Evolutionary conservation across 2,113 vertebrate species (phyloP).

Genomic region (Vicugna pacos): DNA sequence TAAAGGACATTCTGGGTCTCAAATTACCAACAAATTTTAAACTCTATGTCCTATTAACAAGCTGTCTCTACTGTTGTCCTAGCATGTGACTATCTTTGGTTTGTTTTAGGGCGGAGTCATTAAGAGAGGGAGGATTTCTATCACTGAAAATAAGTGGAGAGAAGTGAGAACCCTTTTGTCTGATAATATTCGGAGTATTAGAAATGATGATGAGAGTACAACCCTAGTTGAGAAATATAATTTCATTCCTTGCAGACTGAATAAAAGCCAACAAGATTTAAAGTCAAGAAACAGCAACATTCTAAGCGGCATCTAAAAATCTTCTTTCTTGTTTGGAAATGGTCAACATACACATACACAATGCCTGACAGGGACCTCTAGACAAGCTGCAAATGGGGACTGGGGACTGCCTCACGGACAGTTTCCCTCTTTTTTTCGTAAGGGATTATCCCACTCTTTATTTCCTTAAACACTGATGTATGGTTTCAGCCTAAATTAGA

Average conservation of each 20-base stretch:
- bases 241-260: slow-evolving; percentile 2
- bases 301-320: slow-evolving; percentile 25
- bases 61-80: not conserved
- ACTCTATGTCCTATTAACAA: not conserved
- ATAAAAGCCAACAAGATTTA: not conserved
- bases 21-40: slow-evolving; percentile 22
- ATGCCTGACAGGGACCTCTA: not conserved
- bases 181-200: not conserved
- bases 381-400: not conserved
- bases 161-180: not conserved
- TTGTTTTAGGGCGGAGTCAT: not conserved
- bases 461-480: slow-evolving; percentile 13
- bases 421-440: not conserved
- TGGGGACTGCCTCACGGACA: not conserved
- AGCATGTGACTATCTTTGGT: slow-evolving; percentile 5
- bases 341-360: not conserved
- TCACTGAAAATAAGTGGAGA: slow-evolving; percentile 32
- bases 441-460: slow-evolving; percentile 30
- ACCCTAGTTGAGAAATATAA: not conserved
- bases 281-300: not conserved
- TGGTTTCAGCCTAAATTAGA: slow-evolving; percentile 38
- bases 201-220: not conserved
- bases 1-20: not conserved
- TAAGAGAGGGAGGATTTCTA: slow-evolving; percentile 22
- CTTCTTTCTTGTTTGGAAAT: not conserved